Evolutionary conservation across 2,888 invertebrate species (phyloP).

Genomic region (Seira musarum): DNA sequence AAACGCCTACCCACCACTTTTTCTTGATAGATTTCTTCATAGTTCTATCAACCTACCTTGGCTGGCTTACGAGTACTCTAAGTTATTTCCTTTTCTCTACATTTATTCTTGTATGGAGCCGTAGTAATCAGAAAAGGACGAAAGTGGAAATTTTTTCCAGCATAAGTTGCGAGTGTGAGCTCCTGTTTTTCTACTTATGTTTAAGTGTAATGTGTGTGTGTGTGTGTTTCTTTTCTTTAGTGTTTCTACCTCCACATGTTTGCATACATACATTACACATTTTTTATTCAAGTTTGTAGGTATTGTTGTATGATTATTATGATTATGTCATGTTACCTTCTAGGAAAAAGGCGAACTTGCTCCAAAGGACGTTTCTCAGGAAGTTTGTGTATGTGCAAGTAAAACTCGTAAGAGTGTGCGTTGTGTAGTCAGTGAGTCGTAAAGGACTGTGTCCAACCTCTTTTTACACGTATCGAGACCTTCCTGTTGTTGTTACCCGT

Average conservation of each 20-base stretch:
- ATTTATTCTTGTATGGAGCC: not conserved
- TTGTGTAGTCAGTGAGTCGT: conserved; percentile 13
- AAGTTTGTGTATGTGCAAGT: conserved; percentile 2
- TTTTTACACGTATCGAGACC: conserved; percentile 19
- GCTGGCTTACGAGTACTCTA: not conserved
- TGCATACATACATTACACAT: not conserved
- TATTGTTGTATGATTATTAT: not conserved
- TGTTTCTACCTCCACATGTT: not conserved
- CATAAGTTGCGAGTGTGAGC: not conserved
- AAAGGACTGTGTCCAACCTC: conserved; percentile 22
- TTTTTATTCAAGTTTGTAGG: not conserved
- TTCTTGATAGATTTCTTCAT: not conserved
- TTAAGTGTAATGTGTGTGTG: no score
- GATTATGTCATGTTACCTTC: conserved; percentile 12
- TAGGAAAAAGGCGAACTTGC: not conserved
- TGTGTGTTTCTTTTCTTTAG: no score
- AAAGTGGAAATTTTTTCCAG: not conserved
- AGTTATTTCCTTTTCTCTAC: not conserved
- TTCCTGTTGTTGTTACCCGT: conserved; percentile 22
- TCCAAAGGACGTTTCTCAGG: conserved; percentile 2
- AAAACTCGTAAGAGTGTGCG: no score
- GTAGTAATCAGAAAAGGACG: not conserved
- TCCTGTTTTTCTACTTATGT: no score
- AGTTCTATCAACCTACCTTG: not conserved
- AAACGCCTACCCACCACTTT: conserved; percentile 1